Evolutionary conservation across 92 coral and sea anemone genomes (phyloP), one percentile per base, ranked within the genome.

Genomic region (Porites lobata): DNA sequence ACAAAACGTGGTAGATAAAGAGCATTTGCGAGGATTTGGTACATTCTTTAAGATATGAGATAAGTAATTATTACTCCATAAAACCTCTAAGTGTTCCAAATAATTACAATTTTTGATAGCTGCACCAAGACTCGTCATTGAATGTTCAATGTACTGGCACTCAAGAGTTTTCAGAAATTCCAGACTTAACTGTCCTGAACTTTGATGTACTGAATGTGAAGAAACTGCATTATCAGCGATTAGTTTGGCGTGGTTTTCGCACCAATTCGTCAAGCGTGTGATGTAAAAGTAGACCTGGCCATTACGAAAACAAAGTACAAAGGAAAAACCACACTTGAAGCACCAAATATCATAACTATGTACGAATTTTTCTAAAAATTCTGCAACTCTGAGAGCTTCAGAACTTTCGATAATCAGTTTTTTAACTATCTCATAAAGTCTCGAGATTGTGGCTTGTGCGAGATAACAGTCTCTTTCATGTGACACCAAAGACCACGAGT

Each of bases 241-340:
- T 19, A 61, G 17, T 3, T 32, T 29, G 56, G 3, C 3, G 38
- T 77, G 81, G 17, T 14, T 17, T 8, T 59, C 32, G n/a, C 56
- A 9, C 17, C 2, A 0, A 26, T 1, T 0, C 0, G 29, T 21
- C 22, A 77, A 61, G 1, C 8, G 3, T 62, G 69, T 58, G 20
- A 77, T 62, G 81, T 77, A 77, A 13, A 59, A 77, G 26, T 59
- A 24, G 19, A 32, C n/a, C 53, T 18, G 81, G 7, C 69, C 69
- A 59, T 61, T 50, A 18, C 57, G 81, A 9, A 2, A 61, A 7
- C 80, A 24, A 24, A 76, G 22, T 19, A 76, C 1, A 12, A 22
- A 56, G 3, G 1, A 14, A 52, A 24, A 76, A 12, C 0, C 1
- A 21, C 67, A 57, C 0, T 24, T 24, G 0, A 24, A 1, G 26